Percentiles rank a stretch among this genome's conserved stretches.
Conservation (phyloP, 2,888 invertebrate genomes). For the Ichneumoninae sp. region DNA sequence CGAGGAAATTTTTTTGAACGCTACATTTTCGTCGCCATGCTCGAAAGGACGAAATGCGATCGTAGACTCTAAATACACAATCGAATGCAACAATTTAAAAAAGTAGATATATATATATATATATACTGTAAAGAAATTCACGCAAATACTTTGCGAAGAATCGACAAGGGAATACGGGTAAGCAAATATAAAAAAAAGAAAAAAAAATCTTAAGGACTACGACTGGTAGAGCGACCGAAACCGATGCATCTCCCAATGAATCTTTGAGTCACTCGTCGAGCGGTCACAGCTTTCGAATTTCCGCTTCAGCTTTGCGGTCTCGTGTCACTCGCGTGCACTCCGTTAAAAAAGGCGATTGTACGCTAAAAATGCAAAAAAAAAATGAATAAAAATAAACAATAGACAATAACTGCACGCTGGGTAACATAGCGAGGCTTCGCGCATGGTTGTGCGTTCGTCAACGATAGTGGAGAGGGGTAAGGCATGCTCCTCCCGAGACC, state of each 20-base stretch:
- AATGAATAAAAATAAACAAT: neutral
- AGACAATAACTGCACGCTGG: neutral
- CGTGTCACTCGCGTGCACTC: slow-evolving; percentile 33
- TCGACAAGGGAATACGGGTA: too few relatives aligned
- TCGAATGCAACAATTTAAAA: neutral
- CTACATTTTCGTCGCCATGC: too few relatives aligned
- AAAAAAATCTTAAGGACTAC: neutral
- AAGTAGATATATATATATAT: too few relatives aligned
- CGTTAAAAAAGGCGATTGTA: slow-evolving; percentile 14
- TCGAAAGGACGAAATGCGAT: too few relatives aligned
- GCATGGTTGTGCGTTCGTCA: neutral
- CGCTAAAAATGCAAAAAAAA: slow-evolving; percentile 1
- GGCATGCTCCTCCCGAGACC: slow-evolving; percentile 9
- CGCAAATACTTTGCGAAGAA: too few relatives aligned
- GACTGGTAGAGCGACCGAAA: neutral
- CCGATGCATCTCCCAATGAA: neutral
- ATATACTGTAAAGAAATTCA: neutral
- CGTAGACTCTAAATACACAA: too few relatives aligned
- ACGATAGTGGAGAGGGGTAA: neutral
- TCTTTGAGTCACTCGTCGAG: slow-evolving; percentile 17
- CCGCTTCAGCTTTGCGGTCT: slow-evolving; percentile 64
- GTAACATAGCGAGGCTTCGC: neutral
- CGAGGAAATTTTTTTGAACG: too few relatives aligned
- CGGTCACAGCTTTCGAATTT: slow-evolving; percentile 52
- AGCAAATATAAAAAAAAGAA: neutral